Conservation (phyloP, 2,797 vertebrate species). For the Danio tinwini region DNA sequence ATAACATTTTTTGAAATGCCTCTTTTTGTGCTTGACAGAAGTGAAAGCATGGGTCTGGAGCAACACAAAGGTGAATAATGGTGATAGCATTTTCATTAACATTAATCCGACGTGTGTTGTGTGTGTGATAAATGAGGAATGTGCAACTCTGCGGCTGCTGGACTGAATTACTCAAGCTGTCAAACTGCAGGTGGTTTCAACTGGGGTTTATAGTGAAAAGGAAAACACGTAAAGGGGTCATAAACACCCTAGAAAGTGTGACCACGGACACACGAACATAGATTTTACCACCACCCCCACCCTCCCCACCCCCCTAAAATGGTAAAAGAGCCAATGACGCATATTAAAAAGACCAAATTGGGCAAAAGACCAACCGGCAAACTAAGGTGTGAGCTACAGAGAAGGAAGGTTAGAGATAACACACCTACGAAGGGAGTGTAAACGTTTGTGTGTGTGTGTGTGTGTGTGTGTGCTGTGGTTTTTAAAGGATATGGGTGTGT, state of each 20-base stretch:
- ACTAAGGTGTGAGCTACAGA: constrained; percentile 35
- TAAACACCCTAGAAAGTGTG: constrained; percentile 19
- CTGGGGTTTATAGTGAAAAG: constrained; percentile 24
- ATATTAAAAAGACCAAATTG: constrained; percentile 26
- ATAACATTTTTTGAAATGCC: too few species aligned
- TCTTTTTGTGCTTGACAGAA: not conserved
- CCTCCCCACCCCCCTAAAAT: not conserved
- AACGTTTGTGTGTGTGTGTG: not conserved
- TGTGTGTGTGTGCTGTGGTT: too few species aligned
- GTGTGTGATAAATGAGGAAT: not conserved
- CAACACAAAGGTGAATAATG: not conserved
- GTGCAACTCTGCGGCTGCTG: not conserved
- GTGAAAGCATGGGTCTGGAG: not conserved
- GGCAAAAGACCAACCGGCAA: constrained; percentile 21
- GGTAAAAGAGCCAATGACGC: constrained; percentile 14
- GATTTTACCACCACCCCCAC: not conserved
- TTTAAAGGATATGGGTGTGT: constrained; percentile 24
- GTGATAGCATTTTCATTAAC: not conserved
- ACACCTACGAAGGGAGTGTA: not conserved
- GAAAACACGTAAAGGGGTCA: constrained; percentile 13
- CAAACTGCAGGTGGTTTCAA: constrained; percentile 4
- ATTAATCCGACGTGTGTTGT: not conserved
- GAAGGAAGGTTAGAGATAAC: constrained; percentile 41
- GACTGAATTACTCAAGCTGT: constrained; percentile 5
- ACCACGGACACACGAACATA: constrained; percentile 12